These are phyloP conservation scores for Amphimallon solstitiale DNA, from an alignment of 2,888 invertebrate species.

Conservation along the genomic window DNA sequence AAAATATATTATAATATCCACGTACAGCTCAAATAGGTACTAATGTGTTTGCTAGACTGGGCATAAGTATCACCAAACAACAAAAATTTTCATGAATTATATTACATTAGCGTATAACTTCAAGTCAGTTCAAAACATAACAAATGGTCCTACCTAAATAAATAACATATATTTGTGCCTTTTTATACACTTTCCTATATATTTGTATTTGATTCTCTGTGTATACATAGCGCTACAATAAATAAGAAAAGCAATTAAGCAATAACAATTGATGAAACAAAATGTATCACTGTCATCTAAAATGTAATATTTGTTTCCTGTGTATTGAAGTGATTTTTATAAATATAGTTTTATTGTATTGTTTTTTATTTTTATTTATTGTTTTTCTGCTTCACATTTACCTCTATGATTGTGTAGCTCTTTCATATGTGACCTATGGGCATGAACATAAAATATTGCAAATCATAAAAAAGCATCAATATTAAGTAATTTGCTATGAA, in stretches of 20 bases:
- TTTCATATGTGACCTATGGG: neutral
- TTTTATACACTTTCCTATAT: neutral
- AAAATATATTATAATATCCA: too few relatives aligned
- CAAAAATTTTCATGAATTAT: too few relatives aligned
- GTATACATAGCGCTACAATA: neutral
- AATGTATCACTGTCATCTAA: constrained; percentile 35
- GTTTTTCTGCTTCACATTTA: constrained; percentile 19
- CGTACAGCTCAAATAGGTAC: too few relatives aligned
- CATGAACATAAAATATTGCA: neutral
- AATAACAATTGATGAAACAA: constrained; percentile 16
- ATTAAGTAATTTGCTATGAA: too few relatives aligned
- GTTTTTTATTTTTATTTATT: constrained; percentile 22
- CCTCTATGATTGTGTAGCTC: constrained; percentile 16
- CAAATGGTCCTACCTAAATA: too few relatives aligned
- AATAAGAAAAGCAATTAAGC: constrained; percentile 7
- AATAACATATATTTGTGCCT: too few relatives aligned
- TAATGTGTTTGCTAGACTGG: too few relatives aligned
- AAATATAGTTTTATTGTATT: constrained; percentile 30
- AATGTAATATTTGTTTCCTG: constrained; percentile 35
- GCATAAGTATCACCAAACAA: too few relatives aligned
- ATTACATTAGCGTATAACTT: too few relatives aligned
- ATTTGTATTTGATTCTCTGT: constrained; percentile 2
- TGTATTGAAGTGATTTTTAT: constrained; percentile 33
- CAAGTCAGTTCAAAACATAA: too few relatives aligned
- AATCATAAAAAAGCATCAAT: too few relatives aligned